phyloP scores from a whole-genome alignment of 53 echinoderm and acorn worm species.

The Zoroaster sp. region DNA sequence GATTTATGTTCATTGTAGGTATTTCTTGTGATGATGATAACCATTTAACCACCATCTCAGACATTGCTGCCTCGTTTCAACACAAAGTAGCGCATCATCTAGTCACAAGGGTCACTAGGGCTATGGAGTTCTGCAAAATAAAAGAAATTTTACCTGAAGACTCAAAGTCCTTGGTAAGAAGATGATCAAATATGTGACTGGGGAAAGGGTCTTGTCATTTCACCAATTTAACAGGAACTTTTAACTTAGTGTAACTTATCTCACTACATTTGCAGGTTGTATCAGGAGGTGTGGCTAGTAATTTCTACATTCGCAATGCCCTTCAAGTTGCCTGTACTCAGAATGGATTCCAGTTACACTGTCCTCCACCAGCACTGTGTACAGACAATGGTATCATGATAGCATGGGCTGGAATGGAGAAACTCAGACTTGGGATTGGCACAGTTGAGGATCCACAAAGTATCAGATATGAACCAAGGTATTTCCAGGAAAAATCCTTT shows the following conservation, averaged over 20 bases:
- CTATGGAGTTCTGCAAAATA: constrained; percentile 74
- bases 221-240: not conserved
- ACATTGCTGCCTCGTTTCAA: constrained; percentile 92
- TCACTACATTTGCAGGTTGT: constrained; percentile 72
- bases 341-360: constrained; percentile 72
- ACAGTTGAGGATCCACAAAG: constrained; percentile 77
- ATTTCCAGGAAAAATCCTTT: not conserved
- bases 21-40: constrained; percentile 28
- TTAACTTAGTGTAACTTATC: not conserved
- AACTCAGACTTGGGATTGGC: constrained; percentile 77
- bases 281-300: constrained; percentile 98
- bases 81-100: constrained; percentile 88
- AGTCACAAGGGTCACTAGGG: constrained; percentile 71
- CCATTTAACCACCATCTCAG: constrained; percentile 53
- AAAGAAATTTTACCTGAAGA: constrained; percentile 61
- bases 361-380: constrained; percentile 88
- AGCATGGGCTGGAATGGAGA: constrained; percentile 98
- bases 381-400: constrained; percentile 99
- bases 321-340: constrained; percentile 63
- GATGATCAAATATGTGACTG: not conserved
- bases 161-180: constrained; percentile 76
- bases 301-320: constrained; percentile 81
- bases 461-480: constrained; percentile 93
- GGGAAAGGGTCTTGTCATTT: not conserved
- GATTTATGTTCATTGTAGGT: constrained; percentile 5